Base-by-base conservation (phyloP, 2,113 vertebrate genomes). In the Cepphus grylle region DNA sequence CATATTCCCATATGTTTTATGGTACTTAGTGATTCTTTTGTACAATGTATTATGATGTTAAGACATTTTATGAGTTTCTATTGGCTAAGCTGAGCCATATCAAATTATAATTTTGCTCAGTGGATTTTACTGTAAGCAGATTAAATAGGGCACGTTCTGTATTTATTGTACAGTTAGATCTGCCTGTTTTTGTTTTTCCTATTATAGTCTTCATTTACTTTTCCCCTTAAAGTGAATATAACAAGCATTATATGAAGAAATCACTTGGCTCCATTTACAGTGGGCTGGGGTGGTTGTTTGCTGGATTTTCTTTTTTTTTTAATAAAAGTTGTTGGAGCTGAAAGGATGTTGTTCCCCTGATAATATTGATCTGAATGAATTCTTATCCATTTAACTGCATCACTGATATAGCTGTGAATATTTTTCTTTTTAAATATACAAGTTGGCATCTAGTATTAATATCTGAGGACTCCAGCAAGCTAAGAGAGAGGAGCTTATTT, bases 91-190 rank as follows among this genome's bases (percentile, higher is more conserved):
- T 97, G 85, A 93, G 95, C 96, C 97, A 97, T 98, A 97, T 97
- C 98, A 98, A 98, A 98, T 98, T 95, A 98, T 97, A 97, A 98
- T 98, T 98, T 98, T 97, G 92, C 98, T 98, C 98, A 97, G 97
- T 97, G 96, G 98, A 98, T 98, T 98, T 98, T 96, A 86, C 96
- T 94, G 42, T 98, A 98, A 98, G 98, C 94, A 98, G 98, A 98
- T 98, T 98, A 98, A 98, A 97, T 96, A 96, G 92, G 95, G 94
- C 88, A 92, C 92, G 42, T 97, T 96, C 90, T 92, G 95, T 96
- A 92, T 94, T 96, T 95, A 91, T 94, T 86, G 77, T 94, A 36
- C 32, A 65, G 71, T 82, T 81, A 85, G 82, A 97, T 88, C 82
- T 94, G 91, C 79, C 93, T 90, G 94, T 2, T 97, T 96, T 95